These are phyloP conservation scores for Pantherophis vulpinus DNA, from an alignment of 2,797 vertebrate genomes.

Conservation along the genomic window DNA sequence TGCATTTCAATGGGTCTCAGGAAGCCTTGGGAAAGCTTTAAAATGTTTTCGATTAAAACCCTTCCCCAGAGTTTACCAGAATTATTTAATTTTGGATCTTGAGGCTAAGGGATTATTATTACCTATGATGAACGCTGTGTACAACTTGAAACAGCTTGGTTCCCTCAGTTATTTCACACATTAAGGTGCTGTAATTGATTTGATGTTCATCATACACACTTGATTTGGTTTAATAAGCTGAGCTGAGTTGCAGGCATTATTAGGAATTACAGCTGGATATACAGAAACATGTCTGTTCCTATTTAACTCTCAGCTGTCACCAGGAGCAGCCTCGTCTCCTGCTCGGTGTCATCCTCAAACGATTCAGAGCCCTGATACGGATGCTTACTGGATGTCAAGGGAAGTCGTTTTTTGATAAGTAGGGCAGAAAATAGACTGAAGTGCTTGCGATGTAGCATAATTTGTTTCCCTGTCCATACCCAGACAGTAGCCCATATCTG, in stretches of 20 bases:
- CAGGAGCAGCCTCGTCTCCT: background rate
- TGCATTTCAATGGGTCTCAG: constrained; percentile 24
- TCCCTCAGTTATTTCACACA: constrained; percentile 25
- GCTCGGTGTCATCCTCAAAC: background rate
- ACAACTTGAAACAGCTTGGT: constrained; percentile 35
- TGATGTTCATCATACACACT: constrained; percentile 41
- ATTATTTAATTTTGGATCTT: constrained; percentile 24
- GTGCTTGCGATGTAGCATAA: background rate
- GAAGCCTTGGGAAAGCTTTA: constrained; percentile 13
- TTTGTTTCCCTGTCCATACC: background rate
- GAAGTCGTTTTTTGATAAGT: background rate
- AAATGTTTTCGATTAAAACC: background rate
- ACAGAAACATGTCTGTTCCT: background rate
- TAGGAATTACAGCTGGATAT: constrained; percentile 3
- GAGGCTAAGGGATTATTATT: constrained; percentile 24
- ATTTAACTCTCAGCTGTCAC: constrained; percentile 19
- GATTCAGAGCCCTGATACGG: background rate
- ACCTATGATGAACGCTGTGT: background rate
- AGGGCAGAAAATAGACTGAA: background rate
- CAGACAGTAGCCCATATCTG: background rate
- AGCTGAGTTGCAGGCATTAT: background rate
- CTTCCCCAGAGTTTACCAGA: constrained; percentile 10
- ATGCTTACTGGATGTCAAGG: background rate
- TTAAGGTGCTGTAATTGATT: constrained; percentile 46
- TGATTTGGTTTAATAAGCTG: constrained; percentile 47